Evolutionary conservation across 2,888 invertebrate genomes (phyloP).

Genomic region (Panorpa germanica): DNA sequence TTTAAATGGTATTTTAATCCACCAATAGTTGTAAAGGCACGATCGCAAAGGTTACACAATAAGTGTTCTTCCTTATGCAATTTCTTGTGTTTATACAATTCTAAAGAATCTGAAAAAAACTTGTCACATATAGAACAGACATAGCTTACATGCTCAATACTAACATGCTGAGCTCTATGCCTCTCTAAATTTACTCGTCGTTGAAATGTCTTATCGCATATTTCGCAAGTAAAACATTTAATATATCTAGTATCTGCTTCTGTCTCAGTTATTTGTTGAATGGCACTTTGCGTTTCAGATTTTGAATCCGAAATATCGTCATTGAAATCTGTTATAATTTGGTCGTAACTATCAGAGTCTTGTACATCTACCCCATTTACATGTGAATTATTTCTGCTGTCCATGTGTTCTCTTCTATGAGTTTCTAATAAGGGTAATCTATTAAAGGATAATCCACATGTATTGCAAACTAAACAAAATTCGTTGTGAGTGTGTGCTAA

Average conservation of each 20-base stretch:
- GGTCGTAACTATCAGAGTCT: no score
- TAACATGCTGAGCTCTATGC: constrained; percentile 2
- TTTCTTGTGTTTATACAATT: constrained; percentile 9
- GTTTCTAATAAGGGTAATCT: constrained; percentile 9
- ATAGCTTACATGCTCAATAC: not conserved
- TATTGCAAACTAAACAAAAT: constrained; percentile 11
- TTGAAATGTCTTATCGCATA: constrained; percentile 4
- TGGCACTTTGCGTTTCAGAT: not conserved
- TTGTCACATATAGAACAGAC: constrained; percentile 3
- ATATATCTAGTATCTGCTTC: not conserved
- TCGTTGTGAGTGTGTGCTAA: constrained; percentile 14
- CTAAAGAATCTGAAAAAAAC: constrained; percentile 2
- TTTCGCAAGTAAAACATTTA: constrained; percentile 4
- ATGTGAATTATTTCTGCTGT: not conserved
- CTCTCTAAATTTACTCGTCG: constrained; percentile 2
- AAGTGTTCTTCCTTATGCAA: not conserved
- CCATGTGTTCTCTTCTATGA: constrained; percentile 10
- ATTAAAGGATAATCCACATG: constrained; percentile 13
- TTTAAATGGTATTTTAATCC: constrained; percentile 14
- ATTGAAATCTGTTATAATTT: no score
- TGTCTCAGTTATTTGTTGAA: not conserved
- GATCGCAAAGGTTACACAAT: constrained; percentile 12
- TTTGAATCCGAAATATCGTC: no score
- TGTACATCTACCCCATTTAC: not conserved
- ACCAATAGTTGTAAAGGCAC: constrained; percentile 11